phyloP scores from a whole-genome alignment of 2,888 invertebrate genomes.

The Ypsolopha scabrella region DNA sequence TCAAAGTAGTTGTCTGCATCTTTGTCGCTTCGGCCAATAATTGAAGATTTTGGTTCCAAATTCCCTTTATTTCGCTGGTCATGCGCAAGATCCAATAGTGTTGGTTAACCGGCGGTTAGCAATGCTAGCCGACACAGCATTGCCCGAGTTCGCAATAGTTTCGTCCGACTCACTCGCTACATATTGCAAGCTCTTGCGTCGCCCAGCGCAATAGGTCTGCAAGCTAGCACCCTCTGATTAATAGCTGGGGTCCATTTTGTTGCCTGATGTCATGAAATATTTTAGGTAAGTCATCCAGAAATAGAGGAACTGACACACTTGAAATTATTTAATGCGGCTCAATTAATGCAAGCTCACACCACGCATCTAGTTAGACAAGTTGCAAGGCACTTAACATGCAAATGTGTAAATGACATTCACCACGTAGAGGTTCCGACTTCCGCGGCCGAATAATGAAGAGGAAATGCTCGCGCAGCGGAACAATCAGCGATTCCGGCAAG shows the following conservation, averaged over 20 bases:
- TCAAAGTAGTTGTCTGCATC: neutral
- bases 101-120: conserved; percentile 47
- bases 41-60: neutral
- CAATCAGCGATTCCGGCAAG: conserved; percentile 54
- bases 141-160: conserved; percentile 45
- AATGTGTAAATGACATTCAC: conserved; percentile 18
- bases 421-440: conserved; percentile 39
- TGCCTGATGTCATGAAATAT: neutral
- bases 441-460: conserved; percentile 49
- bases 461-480: conserved; percentile 57
- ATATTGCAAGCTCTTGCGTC: conserved; percentile 66
- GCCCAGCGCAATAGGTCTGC: conserved; percentile 15
- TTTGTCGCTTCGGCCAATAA: neutral
- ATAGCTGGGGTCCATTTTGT: conserved; percentile 18
- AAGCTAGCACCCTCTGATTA: conserved; percentile 44
- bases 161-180: conserved; percentile 30
- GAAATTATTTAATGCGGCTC: too few species aligned
- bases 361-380: neutral
- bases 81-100: conserved; percentile 44
- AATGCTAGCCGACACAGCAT: conserved; percentile 32
- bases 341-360: neutral
- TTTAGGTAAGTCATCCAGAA: neutral
- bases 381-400: neutral
- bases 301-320: neutral
- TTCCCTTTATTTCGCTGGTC: conserved; percentile 5